Conservation (phyloP, 2,888 invertebrate genomes). For the Agriopis marginaria region DNA sequence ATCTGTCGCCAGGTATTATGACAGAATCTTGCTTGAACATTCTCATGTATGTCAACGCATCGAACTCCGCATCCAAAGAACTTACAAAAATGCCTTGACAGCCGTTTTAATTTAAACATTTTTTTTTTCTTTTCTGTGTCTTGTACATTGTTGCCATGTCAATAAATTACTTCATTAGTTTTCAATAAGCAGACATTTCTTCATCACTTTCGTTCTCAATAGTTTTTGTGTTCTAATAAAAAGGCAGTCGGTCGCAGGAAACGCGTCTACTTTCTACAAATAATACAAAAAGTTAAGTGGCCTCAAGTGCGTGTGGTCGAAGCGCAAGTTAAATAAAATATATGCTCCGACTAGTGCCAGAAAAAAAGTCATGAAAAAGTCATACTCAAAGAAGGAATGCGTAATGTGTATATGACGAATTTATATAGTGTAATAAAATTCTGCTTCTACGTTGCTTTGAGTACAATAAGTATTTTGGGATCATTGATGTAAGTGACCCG, state of each 20-base stretch:
- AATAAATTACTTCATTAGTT: neutral
- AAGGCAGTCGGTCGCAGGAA: slow-evolving; percentile 7
- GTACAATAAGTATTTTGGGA: too few relatives aligned
- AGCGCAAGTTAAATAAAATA: slow-evolving; percentile 1
- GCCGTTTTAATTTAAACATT: too few relatives aligned
- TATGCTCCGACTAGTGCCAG: neutral
- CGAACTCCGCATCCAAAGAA: too few relatives aligned
- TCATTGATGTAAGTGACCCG: too few relatives aligned
- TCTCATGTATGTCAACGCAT: too few relatives aligned
- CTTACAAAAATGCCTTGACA: too few relatives aligned
- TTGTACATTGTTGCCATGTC: neutral
- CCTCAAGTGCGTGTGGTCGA: slow-evolving; percentile 3
- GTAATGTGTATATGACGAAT: too few relatives aligned
- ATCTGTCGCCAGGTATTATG: too few relatives aligned
- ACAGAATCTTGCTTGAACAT: too few relatives aligned
- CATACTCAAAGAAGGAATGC: neutral
- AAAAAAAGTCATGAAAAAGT: neutral
- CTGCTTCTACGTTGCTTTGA: too few relatives aligned
- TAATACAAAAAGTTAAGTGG: slow-evolving; percentile 13
- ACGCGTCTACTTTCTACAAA: slow-evolving; percentile 16
- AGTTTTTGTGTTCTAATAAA: slow-evolving; percentile 14
- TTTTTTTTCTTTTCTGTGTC: too few relatives aligned
- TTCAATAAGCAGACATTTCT: neutral
- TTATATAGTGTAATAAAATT: too few relatives aligned
- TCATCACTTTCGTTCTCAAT: slow-evolving; percentile 10